These are phyloP conservation scores for Eurosta solidaginis DNA, from an alignment of 1,140 invertebrate genomes.

Conservation along the genomic window DNA sequence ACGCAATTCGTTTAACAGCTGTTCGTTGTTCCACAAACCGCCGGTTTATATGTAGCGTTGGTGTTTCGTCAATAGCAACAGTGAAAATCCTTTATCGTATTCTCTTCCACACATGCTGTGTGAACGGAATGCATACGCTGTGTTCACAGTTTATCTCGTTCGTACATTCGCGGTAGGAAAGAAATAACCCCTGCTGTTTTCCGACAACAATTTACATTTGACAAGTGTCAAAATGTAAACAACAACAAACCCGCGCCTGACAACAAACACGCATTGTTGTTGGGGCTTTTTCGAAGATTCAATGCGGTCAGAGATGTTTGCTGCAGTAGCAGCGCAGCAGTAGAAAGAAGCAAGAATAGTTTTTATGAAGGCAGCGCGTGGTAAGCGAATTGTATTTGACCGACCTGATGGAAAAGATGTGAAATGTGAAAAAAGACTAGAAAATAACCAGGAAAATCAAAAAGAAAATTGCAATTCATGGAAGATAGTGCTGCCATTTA, in stretches of 20 bases:
- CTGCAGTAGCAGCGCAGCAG: neutral
- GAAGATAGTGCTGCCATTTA: too few relatives aligned
- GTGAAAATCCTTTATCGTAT: neutral
- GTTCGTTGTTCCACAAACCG: neutral
- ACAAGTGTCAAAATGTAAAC: slow-evolving; percentile 32
- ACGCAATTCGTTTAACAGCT: neutral
- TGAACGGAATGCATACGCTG: neutral
- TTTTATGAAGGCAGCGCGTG: slow-evolving; percentile 10
- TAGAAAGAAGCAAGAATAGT: neutral
- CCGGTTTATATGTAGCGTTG: neutral
- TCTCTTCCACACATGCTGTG: neutral
- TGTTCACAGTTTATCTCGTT: neutral
- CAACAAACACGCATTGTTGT: slow-evolving; percentile 26
- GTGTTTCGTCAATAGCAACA: neutral
- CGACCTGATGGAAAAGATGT: neutral
- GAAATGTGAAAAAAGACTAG: neutral
- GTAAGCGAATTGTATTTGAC: slow-evolving; percentile 1
- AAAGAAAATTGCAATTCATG: too few relatives aligned
- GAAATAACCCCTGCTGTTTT: neutral
- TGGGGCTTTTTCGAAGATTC: slow-evolving; percentile 29
- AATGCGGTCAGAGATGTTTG: neutral
- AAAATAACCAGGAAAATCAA: neutral
- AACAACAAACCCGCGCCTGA: slow-evolving; percentile 10
- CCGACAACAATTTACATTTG: slow-evolving; percentile 26
- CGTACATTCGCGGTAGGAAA: neutral